phyloP scores from a whole-genome alignment of 2,797 vertebrate species.

The Peromyscus eremicus region DNA sequence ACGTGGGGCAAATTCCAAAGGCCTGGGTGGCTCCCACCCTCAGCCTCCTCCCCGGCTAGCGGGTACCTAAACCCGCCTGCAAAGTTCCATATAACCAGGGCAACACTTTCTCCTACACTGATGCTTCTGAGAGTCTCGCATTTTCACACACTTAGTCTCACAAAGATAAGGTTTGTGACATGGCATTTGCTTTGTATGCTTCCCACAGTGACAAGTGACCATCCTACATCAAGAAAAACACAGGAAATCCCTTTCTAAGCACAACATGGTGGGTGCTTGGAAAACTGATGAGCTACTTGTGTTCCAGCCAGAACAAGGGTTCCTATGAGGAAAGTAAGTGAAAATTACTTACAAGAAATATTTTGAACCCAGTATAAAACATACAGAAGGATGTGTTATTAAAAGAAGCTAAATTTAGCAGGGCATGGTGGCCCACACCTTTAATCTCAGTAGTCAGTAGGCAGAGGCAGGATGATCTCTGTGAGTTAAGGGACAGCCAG shows the following conservation, averaged over 20 bases:
- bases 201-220: too few species aligned
- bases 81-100: too few species aligned
- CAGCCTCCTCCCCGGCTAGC: too few species aligned
- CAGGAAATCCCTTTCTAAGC: neutral
- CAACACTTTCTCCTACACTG: too few species aligned
- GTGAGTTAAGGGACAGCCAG: too few species aligned
- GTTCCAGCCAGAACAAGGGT: neutral
- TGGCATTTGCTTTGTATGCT: too few species aligned
- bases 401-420: neutral
- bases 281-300: neutral
- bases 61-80: too few species aligned
- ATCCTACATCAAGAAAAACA: neutral
- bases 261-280: neutral
- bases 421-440: neutral
- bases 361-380: conserved; percentile 42
- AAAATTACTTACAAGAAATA: conserved; percentile 16
- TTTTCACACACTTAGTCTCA: too few species aligned
- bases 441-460: neutral
- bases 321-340: neutral
- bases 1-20: too few species aligned
- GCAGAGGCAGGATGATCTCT: neutral
- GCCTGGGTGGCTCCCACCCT: too few species aligned
- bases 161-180: too few species aligned
- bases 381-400: neutral
- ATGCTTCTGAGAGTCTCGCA: too few species aligned